Percentiles rank a stretch among this genome's conserved stretches.
Evolutionary conservation across 2,888 invertebrate species (phyloP).

Genomic region (Lepidochrysops patricia): DNA sequence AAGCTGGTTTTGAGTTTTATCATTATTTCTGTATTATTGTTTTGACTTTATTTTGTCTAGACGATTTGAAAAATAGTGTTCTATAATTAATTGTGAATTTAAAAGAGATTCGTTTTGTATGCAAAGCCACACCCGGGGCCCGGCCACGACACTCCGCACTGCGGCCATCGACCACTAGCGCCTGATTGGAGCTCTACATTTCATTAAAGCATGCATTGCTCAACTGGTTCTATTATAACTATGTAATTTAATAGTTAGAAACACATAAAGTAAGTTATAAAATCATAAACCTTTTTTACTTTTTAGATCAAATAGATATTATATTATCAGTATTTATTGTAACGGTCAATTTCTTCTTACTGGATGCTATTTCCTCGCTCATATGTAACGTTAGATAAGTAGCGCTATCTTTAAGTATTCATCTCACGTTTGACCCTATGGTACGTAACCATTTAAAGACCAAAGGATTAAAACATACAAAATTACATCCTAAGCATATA

Average conservation of each 20-base stretch:
- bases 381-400: neutral
- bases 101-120: conserved; percentile 35
- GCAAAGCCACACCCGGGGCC: conserved; percentile 43
- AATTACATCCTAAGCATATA: conserved; percentile 17
- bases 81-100: conserved; percentile 24
- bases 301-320: too few species aligned
- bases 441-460: conserved; percentile 20
- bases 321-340: neutral
- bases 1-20: too few species aligned
- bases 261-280: too few species aligned
- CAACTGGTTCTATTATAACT: neutral
- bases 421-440: conserved; percentile 37
- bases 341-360: neutral
- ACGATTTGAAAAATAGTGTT: neutral
- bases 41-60: neutral
- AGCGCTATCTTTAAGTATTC: conserved; percentile 37
- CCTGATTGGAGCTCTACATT: neutral
- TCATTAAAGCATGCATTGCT: neutral
- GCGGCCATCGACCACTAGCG: conserved; percentile 50
- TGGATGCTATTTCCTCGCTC: neutral
- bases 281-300: neutral
- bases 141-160: conserved; percentile 41
- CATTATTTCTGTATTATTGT: too few species aligned
- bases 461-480: conserved; percentile 15
- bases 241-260: neutral